Percentiles rank a stretch among this genome's conserved stretches.
These are phyloP conservation scores for Tenrec ecaudatus DNA, from an alignment of 2,113 vertebrate species.

Conservation along the genomic window DNA sequence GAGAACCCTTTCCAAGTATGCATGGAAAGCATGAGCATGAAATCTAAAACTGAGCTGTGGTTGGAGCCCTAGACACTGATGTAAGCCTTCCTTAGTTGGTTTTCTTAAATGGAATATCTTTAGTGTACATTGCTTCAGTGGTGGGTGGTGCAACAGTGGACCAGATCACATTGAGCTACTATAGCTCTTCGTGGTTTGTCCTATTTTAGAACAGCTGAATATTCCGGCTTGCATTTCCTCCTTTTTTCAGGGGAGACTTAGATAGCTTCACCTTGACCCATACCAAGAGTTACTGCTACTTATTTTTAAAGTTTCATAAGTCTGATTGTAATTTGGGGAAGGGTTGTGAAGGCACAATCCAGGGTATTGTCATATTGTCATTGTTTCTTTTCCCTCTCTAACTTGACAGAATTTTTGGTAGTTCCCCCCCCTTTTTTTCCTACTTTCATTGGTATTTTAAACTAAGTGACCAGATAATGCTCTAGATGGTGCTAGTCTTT, in stretches of 20 bases:
- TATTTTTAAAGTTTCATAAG: neutral
- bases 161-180: neutral
- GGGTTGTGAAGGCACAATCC: neutral
- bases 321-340: neutral
- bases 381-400: neutral
- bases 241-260: neutral
- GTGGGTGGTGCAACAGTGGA: neutral
- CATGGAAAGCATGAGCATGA: neutral
- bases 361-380: neutral
- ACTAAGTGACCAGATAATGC: neutral
- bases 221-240: neutral
- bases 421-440: neutral
- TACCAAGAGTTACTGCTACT: neutral
- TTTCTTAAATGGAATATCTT: neutral
- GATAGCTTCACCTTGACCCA: neutral
- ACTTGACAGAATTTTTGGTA: neutral
- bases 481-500: neutral
- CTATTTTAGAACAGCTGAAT: neutral
- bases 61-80: neutral
- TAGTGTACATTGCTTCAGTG: neutral
- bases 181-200: neutral
- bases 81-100: neutral
- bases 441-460: neutral
- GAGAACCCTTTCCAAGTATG: conserved; percentile 65
- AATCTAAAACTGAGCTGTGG: neutral